Conservation (phyloP, 2,888 invertebrate species). For the Plebejus argus region DNA sequence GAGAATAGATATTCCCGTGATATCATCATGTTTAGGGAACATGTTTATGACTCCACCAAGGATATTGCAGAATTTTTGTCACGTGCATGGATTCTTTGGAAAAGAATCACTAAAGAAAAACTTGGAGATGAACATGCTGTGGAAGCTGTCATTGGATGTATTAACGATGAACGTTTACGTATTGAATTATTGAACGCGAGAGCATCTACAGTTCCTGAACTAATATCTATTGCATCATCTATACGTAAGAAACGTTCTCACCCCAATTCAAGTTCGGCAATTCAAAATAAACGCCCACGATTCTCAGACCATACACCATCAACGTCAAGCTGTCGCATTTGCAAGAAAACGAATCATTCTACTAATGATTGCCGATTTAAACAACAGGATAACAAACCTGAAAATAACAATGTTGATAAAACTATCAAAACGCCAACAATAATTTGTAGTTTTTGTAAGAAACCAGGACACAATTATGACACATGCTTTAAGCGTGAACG, state of each 20-base stretch:
- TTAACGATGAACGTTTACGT: slow-evolving; percentile 15
- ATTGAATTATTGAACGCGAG: slow-evolving; percentile 36
- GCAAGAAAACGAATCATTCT: slow-evolving; percentile 35
- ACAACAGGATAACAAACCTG: too few species aligned
- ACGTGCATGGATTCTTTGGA: slow-evolving; percentile 36
- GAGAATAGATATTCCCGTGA: slow-evolving; percentile 34
- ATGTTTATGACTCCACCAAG: slow-evolving; percentile 35
- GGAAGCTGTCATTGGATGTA: slow-evolving; percentile 28
- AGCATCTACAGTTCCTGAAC: slow-evolving; percentile 35
- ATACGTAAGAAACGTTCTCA: slow-evolving; percentile 33
- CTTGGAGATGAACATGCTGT: slow-evolving; percentile 10
- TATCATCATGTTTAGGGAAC: slow-evolving; percentile 37
- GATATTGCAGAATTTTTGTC: slow-evolving; percentile 40
- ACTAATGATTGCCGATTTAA: slow-evolving; percentile 1
- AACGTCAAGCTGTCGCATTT: slow-evolving; percentile 24
- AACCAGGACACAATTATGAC: slow-evolving; percentile 44
- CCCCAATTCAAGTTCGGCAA: background rate
- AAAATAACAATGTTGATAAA: too few species aligned
- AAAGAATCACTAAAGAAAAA: slow-evolving; percentile 31
- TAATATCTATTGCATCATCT: slow-evolving; percentile 36
- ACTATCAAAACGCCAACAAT: too few species aligned
- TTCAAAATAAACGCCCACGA: slow-evolving; percentile 32
- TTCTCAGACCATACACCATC: slow-evolving; percentile 3
- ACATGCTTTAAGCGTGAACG: slow-evolving; percentile 44
- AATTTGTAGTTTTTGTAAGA: slow-evolving; percentile 43